A percentile compares a stretch with the other conserved stretches of the same genome.
Conservation (phyloP, 1,140 invertebrate genomes). For the Caerostris darwini region DNA sequence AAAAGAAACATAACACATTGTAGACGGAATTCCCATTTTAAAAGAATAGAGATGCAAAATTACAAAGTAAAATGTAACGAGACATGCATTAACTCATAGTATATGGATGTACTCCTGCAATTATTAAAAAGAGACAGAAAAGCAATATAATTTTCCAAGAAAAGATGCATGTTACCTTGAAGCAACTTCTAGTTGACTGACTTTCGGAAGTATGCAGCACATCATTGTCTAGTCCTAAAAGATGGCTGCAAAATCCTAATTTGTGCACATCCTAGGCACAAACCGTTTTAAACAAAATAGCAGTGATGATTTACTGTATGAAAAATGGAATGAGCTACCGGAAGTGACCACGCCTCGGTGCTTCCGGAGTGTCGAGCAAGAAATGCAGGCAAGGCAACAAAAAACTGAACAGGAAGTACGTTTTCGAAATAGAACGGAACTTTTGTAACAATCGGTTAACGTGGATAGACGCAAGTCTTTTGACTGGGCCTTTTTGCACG, state of each 20-base stretch:
- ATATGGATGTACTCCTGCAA: too few species aligned
- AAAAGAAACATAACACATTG: too few species aligned
- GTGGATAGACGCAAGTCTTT: not conserved
- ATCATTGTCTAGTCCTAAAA: not conserved
- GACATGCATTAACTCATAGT: too few species aligned
- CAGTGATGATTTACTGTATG: not conserved
- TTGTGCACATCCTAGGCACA: not conserved
- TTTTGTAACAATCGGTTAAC: not conserved
- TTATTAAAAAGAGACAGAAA: not conserved
- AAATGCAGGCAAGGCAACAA: not conserved
- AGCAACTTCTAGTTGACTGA: not conserved
- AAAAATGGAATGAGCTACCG: slow-evolving; percentile 4
- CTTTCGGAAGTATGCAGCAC: not conserved
- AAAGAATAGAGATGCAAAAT: too few species aligned
- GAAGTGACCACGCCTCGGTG: slow-evolving; percentile 16
- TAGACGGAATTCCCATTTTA: too few species aligned
- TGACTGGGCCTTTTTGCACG: not conserved
- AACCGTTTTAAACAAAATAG: not conserved
- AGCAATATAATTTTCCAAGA: not conserved
- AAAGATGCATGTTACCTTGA: not conserved
- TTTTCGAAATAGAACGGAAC: slow-evolving; percentile 30
- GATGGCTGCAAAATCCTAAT: not conserved
- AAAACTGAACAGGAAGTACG: slow-evolving; percentile 3
- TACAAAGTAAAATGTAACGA: too few species aligned
- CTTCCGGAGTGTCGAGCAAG: slow-evolving; percentile 6